Base-by-base conservation (phyloP, 2,113 vertebrate genomes). In the Arothron firmamentum region DNA sequence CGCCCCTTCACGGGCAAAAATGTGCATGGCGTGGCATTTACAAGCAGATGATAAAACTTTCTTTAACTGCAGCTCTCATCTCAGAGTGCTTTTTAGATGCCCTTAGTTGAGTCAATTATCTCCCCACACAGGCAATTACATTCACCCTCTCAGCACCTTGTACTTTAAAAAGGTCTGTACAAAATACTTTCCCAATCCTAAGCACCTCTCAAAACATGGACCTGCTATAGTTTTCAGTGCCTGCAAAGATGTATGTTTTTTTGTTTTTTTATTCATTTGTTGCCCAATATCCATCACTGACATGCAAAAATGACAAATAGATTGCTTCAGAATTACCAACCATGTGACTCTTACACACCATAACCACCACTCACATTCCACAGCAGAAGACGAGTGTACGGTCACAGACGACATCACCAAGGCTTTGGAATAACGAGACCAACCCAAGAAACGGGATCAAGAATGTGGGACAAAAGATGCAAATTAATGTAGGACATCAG, bases 21-120 rank as follows among this genome's bases (percentile, higher is more conserved):
- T 59, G 64, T 70, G 72, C 76, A 64, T 43, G 81, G 75, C 70
- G 73, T 90, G 89, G 86, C 86, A 90, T 90, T 89, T 89, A 81
- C 77, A 77, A 75, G 78, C 68, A 84, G 79, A 89, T 87, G 79
- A 89, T 85, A 85, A 85, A 85, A 88, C 70, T 83, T 81, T 75
- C 73, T 73, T 88, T 89, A 84, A 87, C 84, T 77, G 85, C 76
- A 80, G 79, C 80, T 86, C 88, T 89, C 83, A 86, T 90, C 86
- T 83, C 75, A 64, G 77, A 90, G 87, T 85, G 85, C 85, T 87
- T 85, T 87, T 86, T 79, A 82, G 83, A 83, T 86, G 79, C 77
- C 82, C 77, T 83, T 70, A 87, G 85, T 79, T 65, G 73, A 87
- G 83, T 84, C 82, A 88, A 90, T 88, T 89, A 88, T 89, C 84